Base-by-base conservation (phyloP, 2,797 vertebrate genomes). In the Numenius phaeopus region DNA sequence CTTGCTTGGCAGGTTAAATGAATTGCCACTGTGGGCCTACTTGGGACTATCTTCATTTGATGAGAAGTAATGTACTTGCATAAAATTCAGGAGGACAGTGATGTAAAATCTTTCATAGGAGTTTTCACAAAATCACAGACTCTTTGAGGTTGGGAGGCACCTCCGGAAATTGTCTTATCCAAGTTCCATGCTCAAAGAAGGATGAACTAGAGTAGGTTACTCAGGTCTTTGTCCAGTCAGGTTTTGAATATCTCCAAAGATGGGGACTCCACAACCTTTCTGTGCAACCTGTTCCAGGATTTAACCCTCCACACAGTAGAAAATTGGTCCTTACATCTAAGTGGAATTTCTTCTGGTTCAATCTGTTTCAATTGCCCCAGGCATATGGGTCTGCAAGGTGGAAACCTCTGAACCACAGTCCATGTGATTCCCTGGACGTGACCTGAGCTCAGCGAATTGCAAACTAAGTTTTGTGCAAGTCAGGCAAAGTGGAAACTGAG, bases 1-100 rank as follows among this genome's bases (percentile, higher is more conserved):
- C 39, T 67, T 92, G 10, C 65, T 94, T 93, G 73, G 18, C 47
- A 89, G 47, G 58, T 84, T 84, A 91, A 95, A 88, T 55, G 27
- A 87, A 82, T 72, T 83, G 40, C 66, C 42, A 67, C 37, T 54
- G 30, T 64, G 23, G 47, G 16, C 30, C 46, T 83, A 29, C 66
- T 26, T 58, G n/a, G 55, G 61, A 26, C 17, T 65, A 57, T 70
- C 30, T 89, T 87, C 30, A 75, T 87, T 91, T 95, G 26, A 67
- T 50, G 29, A 89, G 58, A 89, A 71, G 52, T 40, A 80, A 73
- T 30, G 6, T 18, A 82, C 80, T 59, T 40, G 17, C 11, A 52
- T 81, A 71, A 89, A 92, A 94, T 77, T 73, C 47, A 73, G 37
- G 87, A 66, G 37, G 44, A 64, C 14, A 78, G 5, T 2, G 6